Conservation (phyloP, 2,888 invertebrate species). For the Drosophila aldrichi region DNA sequence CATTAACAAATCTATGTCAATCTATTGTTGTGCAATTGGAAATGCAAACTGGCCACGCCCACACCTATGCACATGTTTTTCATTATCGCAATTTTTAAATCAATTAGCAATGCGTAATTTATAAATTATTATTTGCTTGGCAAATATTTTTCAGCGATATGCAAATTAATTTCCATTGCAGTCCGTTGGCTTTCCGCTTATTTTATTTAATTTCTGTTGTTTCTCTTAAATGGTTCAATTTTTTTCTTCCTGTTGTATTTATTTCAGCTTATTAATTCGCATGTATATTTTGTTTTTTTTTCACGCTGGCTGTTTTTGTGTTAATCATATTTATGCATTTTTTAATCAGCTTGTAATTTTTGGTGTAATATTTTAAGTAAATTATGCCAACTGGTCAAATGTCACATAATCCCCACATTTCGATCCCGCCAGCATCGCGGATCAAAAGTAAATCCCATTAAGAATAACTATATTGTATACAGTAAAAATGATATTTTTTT, state of each 20-base stretch:
- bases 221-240: slow-evolving; percentile 5
- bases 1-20: slow-evolving; percentile 32
- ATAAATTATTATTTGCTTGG: slow-evolving; percentile 40
- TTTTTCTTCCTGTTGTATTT: slow-evolving; percentile 10
- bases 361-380: slow-evolving; percentile 63
- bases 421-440: slow-evolving; percentile 8
- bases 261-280: slow-evolving; percentile 36
- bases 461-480: slow-evolving; percentile 31
- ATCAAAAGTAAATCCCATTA: slow-evolving; percentile 51
- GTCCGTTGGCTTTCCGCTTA: slow-evolving; percentile 16
- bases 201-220: slow-evolving; percentile 11
- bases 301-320: slow-evolving; percentile 32
- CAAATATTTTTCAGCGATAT: slow-evolving; percentile 42
- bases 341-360: slow-evolving; percentile 63
- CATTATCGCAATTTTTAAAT: slow-evolving; percentile 35
- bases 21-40: slow-evolving; percentile 12
- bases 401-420: slow-evolving; percentile 29
- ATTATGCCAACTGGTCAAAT: slow-evolving; percentile 44
- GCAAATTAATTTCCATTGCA: slow-evolving; percentile 52
- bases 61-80: slow-evolving; percentile 20
- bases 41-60: slow-evolving; percentile 9
- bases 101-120: slow-evolving; percentile 41
- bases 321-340: slow-evolving; percentile 52
- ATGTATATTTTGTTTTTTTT: slow-evolving; percentile 15
- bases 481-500: slow-evolving; percentile 51